phyloP scores from a whole-genome alignment of 1,140 invertebrate species.

The Ostrea denselamellosa region DNA sequence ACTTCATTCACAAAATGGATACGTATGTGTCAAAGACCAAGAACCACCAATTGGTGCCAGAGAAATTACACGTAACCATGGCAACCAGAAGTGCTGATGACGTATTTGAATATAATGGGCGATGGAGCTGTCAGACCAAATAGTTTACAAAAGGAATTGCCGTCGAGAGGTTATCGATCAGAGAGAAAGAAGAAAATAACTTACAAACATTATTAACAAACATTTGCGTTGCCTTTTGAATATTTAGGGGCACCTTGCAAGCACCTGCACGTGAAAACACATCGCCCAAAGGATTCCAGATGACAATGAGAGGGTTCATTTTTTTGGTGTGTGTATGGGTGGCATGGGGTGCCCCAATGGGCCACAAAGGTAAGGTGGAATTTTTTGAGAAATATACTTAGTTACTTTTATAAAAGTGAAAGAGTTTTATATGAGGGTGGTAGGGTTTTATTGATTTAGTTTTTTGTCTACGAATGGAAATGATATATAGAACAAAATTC shows the following conservation, averaged over 20 bases:
- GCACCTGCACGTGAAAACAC: background rate
- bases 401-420: background rate
- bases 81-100: constrained; percentile 10
- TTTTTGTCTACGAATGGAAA: background rate
- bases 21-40: background rate
- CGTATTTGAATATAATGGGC: background rate
- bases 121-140: background rate
- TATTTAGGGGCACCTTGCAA: background rate
- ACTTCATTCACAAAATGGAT: constrained; percentile 17
- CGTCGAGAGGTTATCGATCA: background rate
- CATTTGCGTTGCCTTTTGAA: background rate
- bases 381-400: background rate
- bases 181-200: background rate
- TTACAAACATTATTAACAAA: background rate
- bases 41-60: background rate
- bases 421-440: background rate
- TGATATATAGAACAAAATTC: too few relatives aligned
- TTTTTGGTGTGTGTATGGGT: background rate
- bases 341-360: background rate
- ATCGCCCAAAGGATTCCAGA: background rate
- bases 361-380: background rate
- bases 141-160: background rate
- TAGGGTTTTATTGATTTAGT: background rate
- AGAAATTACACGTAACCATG: background rate
- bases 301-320: background rate